These are phyloP conservation scores for Nemopilema nomurai DNA, from an alignment of 30 jellyfish, hydroid and myxozoan genomes.

Conservation along the genomic window DNA sequence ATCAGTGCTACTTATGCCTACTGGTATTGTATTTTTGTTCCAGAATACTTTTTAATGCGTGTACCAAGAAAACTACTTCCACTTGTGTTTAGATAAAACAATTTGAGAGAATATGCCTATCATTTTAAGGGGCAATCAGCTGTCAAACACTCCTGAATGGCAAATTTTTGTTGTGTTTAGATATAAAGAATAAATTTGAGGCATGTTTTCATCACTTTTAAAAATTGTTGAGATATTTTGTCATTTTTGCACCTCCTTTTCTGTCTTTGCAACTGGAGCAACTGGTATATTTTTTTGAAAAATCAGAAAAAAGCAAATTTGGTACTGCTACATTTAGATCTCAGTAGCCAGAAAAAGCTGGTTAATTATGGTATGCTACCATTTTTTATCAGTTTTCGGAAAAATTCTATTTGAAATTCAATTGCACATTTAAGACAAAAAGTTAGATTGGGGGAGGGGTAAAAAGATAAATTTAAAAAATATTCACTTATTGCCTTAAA, in stretches of 20 bases:
- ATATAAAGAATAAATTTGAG: neutral
- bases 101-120: neutral
- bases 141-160: neutral
- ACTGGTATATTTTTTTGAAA: neutral
- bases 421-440: neutral
- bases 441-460: neutral
- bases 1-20: neutral
- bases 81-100: slow-evolving; percentile 5
- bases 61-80: slow-evolving; percentile 76
- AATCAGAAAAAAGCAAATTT: neutral
- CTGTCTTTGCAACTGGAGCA: neutral
- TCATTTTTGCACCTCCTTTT: neutral
- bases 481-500: neutral
- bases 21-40: slow-evolving; percentile 38
- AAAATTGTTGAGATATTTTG: neutral
- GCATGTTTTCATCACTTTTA: neutral
- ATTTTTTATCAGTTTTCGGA: neutral
- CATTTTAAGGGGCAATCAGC: neutral
- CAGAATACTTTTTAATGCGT: slow-evolving; percentile 66
- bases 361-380: neutral
- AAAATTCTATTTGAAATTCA: neutral
- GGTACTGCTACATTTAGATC: neutral
- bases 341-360: neutral
- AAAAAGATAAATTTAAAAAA: neutral
- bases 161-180: neutral